These are phyloP conservation scores for Magallana gigas DNA, from an alignment of 1,140 invertebrate species.

Conservation along the genomic window DNA sequence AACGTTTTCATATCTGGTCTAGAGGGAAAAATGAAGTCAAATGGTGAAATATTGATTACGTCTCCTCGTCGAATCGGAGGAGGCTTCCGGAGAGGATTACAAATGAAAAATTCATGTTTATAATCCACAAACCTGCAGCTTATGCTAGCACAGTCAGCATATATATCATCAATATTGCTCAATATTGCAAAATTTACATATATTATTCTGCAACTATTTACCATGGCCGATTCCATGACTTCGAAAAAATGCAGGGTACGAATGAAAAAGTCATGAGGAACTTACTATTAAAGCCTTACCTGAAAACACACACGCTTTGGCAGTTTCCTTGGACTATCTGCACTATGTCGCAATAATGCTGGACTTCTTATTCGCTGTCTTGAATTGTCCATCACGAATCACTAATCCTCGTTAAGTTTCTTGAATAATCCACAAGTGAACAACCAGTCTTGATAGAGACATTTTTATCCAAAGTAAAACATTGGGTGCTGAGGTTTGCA, in stretches of 20 bases:
- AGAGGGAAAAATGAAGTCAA: slow-evolving; percentile 7
- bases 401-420: no score
- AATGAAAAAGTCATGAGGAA: no score
- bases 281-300: not conserved
- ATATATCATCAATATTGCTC: not conserved
- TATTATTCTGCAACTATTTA: no score
- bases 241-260: no score
- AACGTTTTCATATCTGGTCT: slow-evolving; percentile 25
- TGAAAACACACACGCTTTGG: slow-evolving; percentile 17
- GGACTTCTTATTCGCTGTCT: not conserved
- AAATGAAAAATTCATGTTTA: slow-evolving; percentile 23
- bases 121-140: not conserved
- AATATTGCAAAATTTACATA: no score
- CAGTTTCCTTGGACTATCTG: slow-evolving; percentile 9
- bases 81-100: not conserved
- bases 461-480: no score
- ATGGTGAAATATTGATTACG: slow-evolving; percentile 18
- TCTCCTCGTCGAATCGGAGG: not conserved
- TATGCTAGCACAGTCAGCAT: not conserved
- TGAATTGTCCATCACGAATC: no score
- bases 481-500: no score
- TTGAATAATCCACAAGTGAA: no score
- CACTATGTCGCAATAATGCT: not conserved
- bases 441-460: no score
- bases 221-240: no score